Conservation (phyloP, 2,888 invertebrate genomes). For the Octonoba sinensis region DNA sequence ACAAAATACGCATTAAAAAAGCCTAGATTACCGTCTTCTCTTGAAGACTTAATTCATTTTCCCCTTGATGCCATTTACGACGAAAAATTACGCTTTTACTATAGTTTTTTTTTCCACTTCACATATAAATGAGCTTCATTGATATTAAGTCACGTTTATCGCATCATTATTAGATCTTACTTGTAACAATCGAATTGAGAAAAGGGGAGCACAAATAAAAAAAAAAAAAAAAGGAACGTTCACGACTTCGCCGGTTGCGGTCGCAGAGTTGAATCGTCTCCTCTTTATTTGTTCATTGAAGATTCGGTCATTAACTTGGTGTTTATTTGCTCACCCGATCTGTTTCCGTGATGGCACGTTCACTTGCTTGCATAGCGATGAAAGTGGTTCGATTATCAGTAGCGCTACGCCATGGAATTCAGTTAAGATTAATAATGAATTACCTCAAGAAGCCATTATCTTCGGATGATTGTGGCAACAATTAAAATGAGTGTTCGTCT, state of each 20-base stretch:
- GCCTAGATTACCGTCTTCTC: no score
- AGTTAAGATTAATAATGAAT: constrained; percentile 10
- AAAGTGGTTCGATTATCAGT: no score
- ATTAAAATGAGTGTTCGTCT: no score
- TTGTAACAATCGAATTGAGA: constrained; percentile 33
- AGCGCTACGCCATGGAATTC: not conserved
- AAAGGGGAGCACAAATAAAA: not conserved
- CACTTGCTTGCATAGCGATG: no score
- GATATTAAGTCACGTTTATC: constrained; percentile 49
- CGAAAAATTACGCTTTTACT: constrained; percentile 25
- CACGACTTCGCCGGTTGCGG: constrained; percentile 28
- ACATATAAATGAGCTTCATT: constrained; percentile 39
- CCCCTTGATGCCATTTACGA: not conserved
- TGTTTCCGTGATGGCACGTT: no score
- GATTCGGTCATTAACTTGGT: constrained; percentile 30
- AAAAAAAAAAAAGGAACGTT: not conserved
- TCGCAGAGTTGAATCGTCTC: constrained; percentile 1
- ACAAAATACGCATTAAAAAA: no score
- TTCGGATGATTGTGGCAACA: no score
- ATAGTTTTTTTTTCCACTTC: constrained; percentile 10
- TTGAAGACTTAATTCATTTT: constrained; percentile 8
- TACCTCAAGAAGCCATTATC: no score
- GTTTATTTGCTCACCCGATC: constrained; percentile 36
- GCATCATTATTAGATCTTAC: constrained; percentile 32
- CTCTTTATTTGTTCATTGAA: not conserved